Evolutionary conservation across 2,888 invertebrate species (phyloP).

Genomic region (Trachelus iudaicus): DNA sequence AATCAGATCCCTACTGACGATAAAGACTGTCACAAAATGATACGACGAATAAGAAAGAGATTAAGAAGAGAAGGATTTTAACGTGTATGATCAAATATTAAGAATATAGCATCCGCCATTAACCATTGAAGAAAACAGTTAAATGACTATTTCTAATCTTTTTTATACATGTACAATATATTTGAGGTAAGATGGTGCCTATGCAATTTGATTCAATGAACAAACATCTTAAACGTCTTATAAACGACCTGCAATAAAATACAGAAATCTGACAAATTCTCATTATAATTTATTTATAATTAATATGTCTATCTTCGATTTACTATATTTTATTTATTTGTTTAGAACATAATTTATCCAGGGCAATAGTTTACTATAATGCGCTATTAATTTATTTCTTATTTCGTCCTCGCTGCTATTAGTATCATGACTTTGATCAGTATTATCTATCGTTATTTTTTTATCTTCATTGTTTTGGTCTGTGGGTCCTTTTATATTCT

Average conservation of each 20-base stretch:
- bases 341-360: slow-evolving; percentile 56
- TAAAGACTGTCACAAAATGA: not conserved
- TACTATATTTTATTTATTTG: slow-evolving; percentile 29
- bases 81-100: not conserved
- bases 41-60: not conserved
- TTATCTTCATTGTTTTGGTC: slow-evolving; percentile 15
- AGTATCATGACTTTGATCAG: slow-evolving; percentile 7
- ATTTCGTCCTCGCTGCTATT: slow-evolving; percentile 33
- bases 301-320: not conserved
- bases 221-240: too few relatives aligned
- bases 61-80: not conserved
- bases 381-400: slow-evolving; percentile 47
- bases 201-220: not conserved
- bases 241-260: too few relatives aligned
- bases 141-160: not conserved
- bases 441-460: not conserved
- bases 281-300: not conserved
- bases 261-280: not conserved
- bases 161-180: not conserved
- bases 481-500: too few relatives aligned
- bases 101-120: not conserved
- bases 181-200: not conserved
- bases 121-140: not conserved
- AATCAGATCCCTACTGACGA: not conserved
- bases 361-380: slow-evolving; percentile 55